Evolutionary conservation across 1,140 invertebrate genomes (phyloP).

Genomic region (Myzus persicae): DNA sequence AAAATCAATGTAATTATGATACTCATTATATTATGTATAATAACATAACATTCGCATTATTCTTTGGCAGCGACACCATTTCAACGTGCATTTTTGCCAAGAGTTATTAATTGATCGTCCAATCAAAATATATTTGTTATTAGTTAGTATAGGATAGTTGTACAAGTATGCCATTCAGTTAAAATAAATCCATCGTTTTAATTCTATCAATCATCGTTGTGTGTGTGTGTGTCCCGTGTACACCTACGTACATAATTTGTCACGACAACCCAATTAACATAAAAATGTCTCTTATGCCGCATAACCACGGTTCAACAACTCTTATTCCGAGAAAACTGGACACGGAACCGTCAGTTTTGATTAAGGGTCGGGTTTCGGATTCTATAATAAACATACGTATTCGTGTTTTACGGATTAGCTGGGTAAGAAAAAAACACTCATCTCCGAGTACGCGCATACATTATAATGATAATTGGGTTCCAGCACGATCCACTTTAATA

Average conservation of each 20-base stretch:
- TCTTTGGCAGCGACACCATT: background rate
- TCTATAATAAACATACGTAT: background rate
- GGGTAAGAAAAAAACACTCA: background rate
- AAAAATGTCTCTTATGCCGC: background rate
- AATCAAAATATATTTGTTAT: background rate
- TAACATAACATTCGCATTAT: background rate
- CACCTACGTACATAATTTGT: background rate
- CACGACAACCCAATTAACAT: background rate
- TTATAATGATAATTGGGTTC: conserved; percentile 19
- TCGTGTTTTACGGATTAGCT: background rate
- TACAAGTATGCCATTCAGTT: background rate
- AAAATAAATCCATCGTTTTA: background rate
- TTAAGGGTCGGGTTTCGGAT: background rate
- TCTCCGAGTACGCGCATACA: background rate
- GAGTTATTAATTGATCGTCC: background rate
- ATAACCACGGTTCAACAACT: background rate
- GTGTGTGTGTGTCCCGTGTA: background rate
- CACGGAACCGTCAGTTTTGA: background rate
- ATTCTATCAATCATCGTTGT: background rate
- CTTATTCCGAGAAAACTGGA: background rate
- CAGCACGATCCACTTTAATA: background rate
- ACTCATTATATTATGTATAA: background rate
- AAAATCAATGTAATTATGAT: too few species aligned
- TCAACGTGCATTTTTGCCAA: background rate
- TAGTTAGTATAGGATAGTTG: background rate